These are phyloP conservation scores for Anolis sagrei DNA, from an alignment of 2,113 vertebrate genomes.

Conservation along the genomic window DNA sequence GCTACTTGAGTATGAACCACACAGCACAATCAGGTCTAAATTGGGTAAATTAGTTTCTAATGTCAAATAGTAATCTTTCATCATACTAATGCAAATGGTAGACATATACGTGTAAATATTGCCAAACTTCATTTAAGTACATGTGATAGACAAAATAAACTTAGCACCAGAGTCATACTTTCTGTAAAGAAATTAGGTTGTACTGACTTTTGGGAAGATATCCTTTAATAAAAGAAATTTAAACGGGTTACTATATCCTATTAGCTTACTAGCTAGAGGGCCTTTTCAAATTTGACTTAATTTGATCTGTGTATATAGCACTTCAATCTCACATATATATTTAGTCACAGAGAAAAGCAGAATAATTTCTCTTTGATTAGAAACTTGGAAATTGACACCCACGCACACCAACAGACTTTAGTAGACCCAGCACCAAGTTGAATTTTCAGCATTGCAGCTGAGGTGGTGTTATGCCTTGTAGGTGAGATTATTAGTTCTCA, in stretches of 20 bases:
- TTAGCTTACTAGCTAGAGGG: slow-evolving; percentile 62
- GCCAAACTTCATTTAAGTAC: slow-evolving; percentile 18
- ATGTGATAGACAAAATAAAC: slow-evolving; percentile 43
- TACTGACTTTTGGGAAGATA: slow-evolving; percentile 54
- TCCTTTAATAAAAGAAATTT: slow-evolving; percentile 58
- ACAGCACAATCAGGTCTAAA: slow-evolving; percentile 31
- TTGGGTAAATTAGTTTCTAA: slow-evolving; percentile 31
- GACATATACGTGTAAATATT: slow-evolving; percentile 14
- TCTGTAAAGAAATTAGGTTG: slow-evolving; percentile 47
- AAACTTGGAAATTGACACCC: slow-evolving; percentile 53
- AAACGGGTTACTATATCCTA: slow-evolving; percentile 71
- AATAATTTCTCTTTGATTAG: slow-evolving; percentile 66
- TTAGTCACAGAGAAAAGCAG: slow-evolving; percentile 58
- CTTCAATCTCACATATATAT: slow-evolving; percentile 63
- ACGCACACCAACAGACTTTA: slow-evolving; percentile 58
- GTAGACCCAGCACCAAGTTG: slow-evolving; percentile 40
- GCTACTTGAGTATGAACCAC: neutral
- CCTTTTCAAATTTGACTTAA: slow-evolving; percentile 68
- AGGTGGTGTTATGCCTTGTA: slow-evolving; percentile 10
- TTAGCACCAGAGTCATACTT: slow-evolving; percentile 45
- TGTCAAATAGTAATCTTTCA: slow-evolving; percentile 44
- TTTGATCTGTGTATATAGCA: slow-evolving; percentile 61
- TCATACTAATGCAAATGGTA: slow-evolving; percentile 20
- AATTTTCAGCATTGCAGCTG: slow-evolving; percentile 41
- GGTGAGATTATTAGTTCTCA: slow-evolving; percentile 33